Percentiles rank a stretch among this genome's conserved stretches.
Evolutionary conservation across 2,113 vertebrate genomes (phyloP).

Genomic region (Galemys pyrenaicus): DNA sequence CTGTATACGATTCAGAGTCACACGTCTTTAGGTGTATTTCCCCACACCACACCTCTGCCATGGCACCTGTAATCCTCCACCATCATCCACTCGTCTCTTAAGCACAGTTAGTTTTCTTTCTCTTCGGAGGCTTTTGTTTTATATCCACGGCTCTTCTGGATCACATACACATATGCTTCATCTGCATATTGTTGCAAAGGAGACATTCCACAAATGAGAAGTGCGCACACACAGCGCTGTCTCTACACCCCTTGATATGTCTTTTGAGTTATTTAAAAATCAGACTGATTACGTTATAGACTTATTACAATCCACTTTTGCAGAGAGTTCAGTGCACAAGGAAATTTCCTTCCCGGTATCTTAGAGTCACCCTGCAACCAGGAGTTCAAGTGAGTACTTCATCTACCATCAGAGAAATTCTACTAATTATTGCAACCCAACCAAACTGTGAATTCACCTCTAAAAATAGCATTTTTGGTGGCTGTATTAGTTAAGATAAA

Average conservation of each 20-base stretch:
- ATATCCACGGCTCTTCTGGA: neutral
- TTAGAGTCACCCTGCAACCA: slow-evolving; percentile 51
- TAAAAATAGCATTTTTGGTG: slow-evolving; percentile 75
- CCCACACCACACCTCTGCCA: no score
- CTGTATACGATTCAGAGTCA: no score
- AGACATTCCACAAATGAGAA: neutral
- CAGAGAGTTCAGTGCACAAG: slow-evolving; percentile 30
- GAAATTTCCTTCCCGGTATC: slow-evolving; percentile 61
- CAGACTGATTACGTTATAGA: slow-evolving; percentile 45
- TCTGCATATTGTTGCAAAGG: neutral
- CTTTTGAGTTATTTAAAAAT: slow-evolving; percentile 72
- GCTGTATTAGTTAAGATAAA: slow-evolving; percentile 77
- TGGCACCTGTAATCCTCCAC: no score
- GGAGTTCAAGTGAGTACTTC: slow-evolving; percentile 74
- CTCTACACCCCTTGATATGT: slow-evolving; percentile 20
- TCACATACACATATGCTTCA: neutral
- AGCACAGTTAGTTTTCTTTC: neutral
- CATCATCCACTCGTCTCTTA: neutral
- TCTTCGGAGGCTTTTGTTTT: neutral
- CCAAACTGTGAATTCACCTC: slow-evolving; percentile 77
- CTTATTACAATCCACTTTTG: neutral
- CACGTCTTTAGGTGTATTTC: no score
- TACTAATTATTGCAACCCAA: slow-evolving; percentile 78
- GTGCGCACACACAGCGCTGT: neutral
- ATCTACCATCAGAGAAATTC: slow-evolving; percentile 76